A percentile compares a stretch with the other conserved stretches of the same genome.
Conservation (phyloP, 2,888 invertebrate genomes). For the Athalia rosae region DNA sequence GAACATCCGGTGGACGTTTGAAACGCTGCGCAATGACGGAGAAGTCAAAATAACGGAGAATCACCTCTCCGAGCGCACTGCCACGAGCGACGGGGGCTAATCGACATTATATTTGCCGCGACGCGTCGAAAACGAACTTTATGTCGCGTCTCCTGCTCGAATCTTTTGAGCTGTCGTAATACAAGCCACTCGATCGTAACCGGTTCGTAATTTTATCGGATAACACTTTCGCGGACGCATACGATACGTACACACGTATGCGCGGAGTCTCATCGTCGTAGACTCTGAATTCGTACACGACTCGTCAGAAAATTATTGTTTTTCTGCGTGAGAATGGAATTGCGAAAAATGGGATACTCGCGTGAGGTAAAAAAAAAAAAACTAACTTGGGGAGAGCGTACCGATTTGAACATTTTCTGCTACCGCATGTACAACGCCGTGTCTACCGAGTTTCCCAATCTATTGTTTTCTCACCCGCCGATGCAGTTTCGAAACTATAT, state of each 20-base stretch:
- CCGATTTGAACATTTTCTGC: constrained; percentile 3
- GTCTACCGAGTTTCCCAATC: constrained; percentile 59
- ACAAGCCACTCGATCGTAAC: not conserved
- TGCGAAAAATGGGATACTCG: not conserved
- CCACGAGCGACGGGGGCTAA: not conserved
- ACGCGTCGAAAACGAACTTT: constrained; percentile 39
- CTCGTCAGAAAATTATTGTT: not conserved
- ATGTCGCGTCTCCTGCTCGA: constrained; percentile 5
- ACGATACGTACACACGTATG: not conserved
- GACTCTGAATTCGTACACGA: too few species aligned
- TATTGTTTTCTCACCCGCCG: constrained; percentile 55
- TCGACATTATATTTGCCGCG: not conserved
- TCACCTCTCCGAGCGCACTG: too few species aligned
- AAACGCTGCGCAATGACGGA: too few species aligned
- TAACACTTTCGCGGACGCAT: constrained; percentile 36
- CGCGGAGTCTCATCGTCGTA: too few species aligned
- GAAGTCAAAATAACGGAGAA: constrained; percentile 18
- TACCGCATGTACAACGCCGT: not conserved
- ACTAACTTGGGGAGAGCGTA: not conserved
- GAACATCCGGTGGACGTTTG: too few species aligned
- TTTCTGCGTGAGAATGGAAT: not conserved
- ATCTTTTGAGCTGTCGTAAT: too few species aligned
- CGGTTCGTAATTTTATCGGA: constrained; percentile 38
- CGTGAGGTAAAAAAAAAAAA: too few species aligned
- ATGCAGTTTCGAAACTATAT: constrained; percentile 26